Percentiles rank a stretch among this genome's conserved stretches.
Conservation (phyloP, 2,888 invertebrate species). For the Drosophila cracens region DNA sequence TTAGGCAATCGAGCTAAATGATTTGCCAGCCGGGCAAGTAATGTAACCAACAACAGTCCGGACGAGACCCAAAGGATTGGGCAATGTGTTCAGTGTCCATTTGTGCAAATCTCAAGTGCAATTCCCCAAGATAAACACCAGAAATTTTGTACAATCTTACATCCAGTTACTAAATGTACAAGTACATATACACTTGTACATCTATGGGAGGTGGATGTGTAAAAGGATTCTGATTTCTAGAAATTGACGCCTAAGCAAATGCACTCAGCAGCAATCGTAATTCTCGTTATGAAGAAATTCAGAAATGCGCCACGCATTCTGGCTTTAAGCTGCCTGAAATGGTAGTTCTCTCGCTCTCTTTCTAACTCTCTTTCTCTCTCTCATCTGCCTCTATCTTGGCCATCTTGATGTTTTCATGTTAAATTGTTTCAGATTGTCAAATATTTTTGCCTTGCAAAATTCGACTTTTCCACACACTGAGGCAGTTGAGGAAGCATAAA, state of each 20-base stretch:
- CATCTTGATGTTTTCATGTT: constrained; percentile 13
- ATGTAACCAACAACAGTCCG: neutral
- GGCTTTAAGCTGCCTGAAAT: constrained; percentile 37
- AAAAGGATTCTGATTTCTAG: constrained; percentile 13
- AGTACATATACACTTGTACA: neutral
- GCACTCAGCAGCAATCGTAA: constrained; percentile 21
- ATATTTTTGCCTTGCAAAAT: constrained; percentile 21
- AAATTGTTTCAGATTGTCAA: constrained; percentile 49
- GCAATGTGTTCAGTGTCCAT: constrained; percentile 29
- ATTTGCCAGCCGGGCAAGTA: constrained; percentile 43
- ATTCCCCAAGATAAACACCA: constrained; percentile 44
- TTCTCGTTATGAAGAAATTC: constrained; percentile 24
- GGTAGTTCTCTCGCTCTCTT: neutral
- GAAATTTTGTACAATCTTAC: constrained; percentile 30
- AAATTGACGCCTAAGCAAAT: constrained; percentile 41
- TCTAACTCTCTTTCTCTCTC: neutral
- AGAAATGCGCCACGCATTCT: constrained; percentile 38
- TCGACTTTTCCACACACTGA: neutral
- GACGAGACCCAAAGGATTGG: neutral
- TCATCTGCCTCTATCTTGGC: no score
- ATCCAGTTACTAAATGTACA: constrained; percentile 1
- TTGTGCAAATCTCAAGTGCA: constrained; percentile 50
- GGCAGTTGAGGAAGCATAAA: constrained; percentile 19
- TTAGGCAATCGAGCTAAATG: constrained; percentile 55
- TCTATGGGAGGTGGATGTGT: neutral